These are phyloP conservation scores for Apodemia duryi DNA, from an alignment of 2,888 invertebrate genomes.

Conservation along the genomic window DNA sequence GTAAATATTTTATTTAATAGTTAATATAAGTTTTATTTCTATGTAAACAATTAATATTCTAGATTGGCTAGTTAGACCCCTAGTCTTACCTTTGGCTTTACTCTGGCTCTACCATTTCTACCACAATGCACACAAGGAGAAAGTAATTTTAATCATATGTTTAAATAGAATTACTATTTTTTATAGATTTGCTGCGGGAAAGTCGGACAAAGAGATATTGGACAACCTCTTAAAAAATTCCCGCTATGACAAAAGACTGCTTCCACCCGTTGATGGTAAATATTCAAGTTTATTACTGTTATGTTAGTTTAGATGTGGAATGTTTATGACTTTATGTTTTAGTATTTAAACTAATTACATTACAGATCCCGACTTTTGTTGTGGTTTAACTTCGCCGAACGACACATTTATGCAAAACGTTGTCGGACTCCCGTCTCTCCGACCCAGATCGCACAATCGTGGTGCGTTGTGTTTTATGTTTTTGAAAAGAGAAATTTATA, in stretches of 20 bases:
- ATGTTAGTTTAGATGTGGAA: slow-evolving; percentile 1
- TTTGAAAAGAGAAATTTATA: slow-evolving; percentile 75
- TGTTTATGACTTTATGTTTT: slow-evolving; percentile 9
- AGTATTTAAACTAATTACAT: slow-evolving; percentile 43
- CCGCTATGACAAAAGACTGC: slow-evolving; percentile 94
- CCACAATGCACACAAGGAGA: no score
- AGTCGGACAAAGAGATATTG: slow-evolving; percentile 95
- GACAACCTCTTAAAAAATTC: slow-evolving; percentile 92
- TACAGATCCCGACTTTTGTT: slow-evolving; percentile 95
- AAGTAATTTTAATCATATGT: no score
- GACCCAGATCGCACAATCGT: slow-evolving; percentile 80
- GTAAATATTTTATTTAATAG: accelerated
- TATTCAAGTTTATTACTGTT: slow-evolving; percentile 21
- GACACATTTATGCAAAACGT: slow-evolving; percentile 84
- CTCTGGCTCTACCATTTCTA: no score
- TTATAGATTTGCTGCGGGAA: slow-evolving; percentile 92
- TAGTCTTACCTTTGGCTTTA: no score
- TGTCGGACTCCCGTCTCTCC: slow-evolving; percentile 71
- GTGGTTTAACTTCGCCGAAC: slow-evolving; percentile 89
- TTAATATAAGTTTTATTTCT: no score
- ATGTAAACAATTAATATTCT: no score
- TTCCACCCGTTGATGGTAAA: slow-evolving; percentile 93
- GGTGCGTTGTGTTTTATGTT: slow-evolving; percentile 80
- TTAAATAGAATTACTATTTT: neutral
- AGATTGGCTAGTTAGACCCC: no score